A percentile compares a stretch with the other conserved stretches of the same genome.
Conservation (phyloP, 2,888 invertebrate genomes). For the Eledona agricola region DNA sequence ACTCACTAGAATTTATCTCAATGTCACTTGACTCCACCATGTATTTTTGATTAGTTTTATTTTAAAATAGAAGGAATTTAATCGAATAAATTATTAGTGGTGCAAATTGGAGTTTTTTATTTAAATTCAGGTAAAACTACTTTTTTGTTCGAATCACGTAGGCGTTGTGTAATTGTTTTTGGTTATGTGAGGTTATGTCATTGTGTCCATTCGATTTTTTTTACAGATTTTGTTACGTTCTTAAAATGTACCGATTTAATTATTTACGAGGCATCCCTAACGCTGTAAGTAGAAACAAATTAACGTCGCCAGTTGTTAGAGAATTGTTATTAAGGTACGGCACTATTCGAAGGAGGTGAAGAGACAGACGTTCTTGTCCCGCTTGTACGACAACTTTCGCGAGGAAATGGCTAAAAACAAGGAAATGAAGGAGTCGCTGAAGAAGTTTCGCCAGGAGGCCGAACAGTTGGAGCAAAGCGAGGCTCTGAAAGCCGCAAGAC, state of each 20-base stretch:
- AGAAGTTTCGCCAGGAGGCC: slow-evolving; percentile 96
- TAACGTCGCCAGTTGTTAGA: neutral
- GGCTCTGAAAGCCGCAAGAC: slow-evolving; percentile 90
- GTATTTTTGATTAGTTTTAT: too few relatives aligned
- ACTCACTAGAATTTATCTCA: too few relatives aligned
- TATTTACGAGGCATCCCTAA: slow-evolving; percentile 2
- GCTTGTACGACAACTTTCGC: slow-evolving; percentile 89
- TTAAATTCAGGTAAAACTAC: too few relatives aligned
- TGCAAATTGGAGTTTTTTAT: too few relatives aligned
- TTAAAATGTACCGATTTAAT: slow-evolving; percentile 24
- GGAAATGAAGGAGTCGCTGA: slow-evolving; percentile 96
- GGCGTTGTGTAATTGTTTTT: too few relatives aligned
- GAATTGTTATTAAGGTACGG: slow-evolving; percentile 55
- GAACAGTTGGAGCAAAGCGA: slow-evolving; percentile 97
- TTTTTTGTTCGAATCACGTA: too few relatives aligned
- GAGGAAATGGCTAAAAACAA: slow-evolving; percentile 96
- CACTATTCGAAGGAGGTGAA: slow-evolving; percentile 61
- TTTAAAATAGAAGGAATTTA: too few relatives aligned
- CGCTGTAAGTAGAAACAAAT: slow-evolving; percentile 11
- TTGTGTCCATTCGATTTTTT: slow-evolving; percentile 9
- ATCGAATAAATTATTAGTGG: too few relatives aligned
- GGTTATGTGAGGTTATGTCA: slow-evolving; percentile 23
- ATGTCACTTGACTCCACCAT: too few relatives aligned
- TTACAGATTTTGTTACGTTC: slow-evolving; percentile 12
- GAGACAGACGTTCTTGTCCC: slow-evolving; percentile 81